phyloP scores from a whole-genome alignment of 1,140 invertebrate genomes.

The Globodera rostochiensis region DNA sequence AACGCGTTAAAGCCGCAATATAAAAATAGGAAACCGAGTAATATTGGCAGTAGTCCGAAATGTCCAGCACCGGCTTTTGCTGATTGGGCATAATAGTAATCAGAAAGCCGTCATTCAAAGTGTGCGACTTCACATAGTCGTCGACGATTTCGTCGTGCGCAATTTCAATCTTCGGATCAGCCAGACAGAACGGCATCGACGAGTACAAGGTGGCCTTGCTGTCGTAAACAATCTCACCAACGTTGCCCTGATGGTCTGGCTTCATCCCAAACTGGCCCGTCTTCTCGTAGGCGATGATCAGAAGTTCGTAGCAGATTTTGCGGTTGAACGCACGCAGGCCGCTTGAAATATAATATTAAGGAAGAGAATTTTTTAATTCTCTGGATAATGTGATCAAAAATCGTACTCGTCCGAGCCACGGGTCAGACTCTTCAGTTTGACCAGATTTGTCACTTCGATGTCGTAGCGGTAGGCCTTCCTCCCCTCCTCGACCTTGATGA shows the following conservation, averaged over 20 bases:
- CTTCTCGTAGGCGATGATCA: slow-evolving; percentile 37
- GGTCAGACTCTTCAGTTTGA: slow-evolving; percentile 30
- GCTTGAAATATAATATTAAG: slow-evolving; percentile 27
- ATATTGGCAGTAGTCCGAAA: slow-evolving; percentile 35
- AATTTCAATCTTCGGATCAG: slow-evolving; percentile 28
- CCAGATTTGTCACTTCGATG: slow-evolving; percentile 36
- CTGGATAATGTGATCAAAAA: too few relatives aligned
- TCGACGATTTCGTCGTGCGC: slow-evolving; percentile 32
- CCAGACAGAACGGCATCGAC: slow-evolving; percentile 32
- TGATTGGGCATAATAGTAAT: slow-evolving; percentile 36
- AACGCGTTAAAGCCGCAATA: too few relatives aligned
- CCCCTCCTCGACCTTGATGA: slow-evolving; percentile 39
- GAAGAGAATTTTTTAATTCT: neutral
- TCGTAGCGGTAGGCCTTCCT: slow-evolving; percentile 46
- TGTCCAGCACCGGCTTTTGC: slow-evolving; percentile 23
- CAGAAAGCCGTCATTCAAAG: slow-evolving; percentile 15
- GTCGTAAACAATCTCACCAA: slow-evolving; percentile 40
- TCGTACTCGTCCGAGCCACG: slow-evolving; percentile 41
- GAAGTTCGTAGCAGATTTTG: slow-evolving; percentile 39
- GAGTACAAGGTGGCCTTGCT: slow-evolving; percentile 41
- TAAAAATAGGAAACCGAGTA: neutral
- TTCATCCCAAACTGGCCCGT: slow-evolving; percentile 36
- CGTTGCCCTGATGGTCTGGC: slow-evolving; percentile 12
- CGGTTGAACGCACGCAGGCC: slow-evolving; percentile 42
- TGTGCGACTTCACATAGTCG: slow-evolving; percentile 33